Evolutionary conservation across 2,113 vertebrate species (phyloP).

Genomic region (Falco punctatus): DNA sequence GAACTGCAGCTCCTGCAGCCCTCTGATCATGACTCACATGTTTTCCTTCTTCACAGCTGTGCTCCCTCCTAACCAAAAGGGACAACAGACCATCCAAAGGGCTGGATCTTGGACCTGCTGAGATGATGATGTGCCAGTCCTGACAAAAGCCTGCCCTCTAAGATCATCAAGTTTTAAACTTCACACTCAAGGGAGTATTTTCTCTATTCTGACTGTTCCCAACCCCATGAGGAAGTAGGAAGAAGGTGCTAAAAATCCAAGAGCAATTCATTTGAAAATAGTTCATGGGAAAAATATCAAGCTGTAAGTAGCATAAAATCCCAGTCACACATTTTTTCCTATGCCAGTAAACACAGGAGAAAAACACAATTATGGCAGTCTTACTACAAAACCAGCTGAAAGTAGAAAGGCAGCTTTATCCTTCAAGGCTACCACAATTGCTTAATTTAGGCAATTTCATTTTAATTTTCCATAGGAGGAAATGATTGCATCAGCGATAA

Average conservation of each 20-base stretch:
- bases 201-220: background rate
- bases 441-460: background rate
- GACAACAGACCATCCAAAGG: conserved; percentile 35
- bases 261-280: background rate
- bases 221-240: background rate
- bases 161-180: background rate
- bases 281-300: background rate
- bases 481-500: background rate
- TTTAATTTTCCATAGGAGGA: conserved; percentile 22
- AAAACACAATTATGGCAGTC: background rate
- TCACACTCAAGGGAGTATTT: background rate
- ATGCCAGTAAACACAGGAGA: background rate
- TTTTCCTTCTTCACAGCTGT: conserved; percentile 73
- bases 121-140: background rate
- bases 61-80: conserved; percentile 63
- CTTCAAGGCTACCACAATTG: background rate
- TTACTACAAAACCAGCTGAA: background rate
- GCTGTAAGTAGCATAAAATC: background rate
- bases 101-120: conserved; percentile 19
- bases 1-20: conserved; percentile 45
- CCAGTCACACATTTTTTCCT: conserved; percentile 4
- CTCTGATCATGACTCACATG: conserved; percentile 58
- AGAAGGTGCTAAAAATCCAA: conserved; percentile 7
- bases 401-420: conserved; percentile 41
- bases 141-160: background rate